phyloP scores from a whole-genome alignment of 2,113 vertebrate species.

The Eretmochelys imbricata region DNA sequence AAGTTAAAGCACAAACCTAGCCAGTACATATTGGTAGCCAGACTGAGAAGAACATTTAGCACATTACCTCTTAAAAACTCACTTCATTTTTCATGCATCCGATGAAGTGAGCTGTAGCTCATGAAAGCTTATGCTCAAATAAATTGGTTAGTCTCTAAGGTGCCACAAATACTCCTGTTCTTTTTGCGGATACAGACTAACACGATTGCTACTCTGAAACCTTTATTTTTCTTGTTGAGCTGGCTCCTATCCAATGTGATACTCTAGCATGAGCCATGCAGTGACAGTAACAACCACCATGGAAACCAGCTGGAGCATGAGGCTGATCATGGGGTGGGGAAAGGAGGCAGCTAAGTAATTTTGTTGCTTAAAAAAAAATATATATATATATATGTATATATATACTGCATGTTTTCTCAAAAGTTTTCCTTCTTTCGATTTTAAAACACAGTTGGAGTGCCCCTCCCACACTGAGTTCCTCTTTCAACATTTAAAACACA shows the following conservation, averaged over 20 bases:
- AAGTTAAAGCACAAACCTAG: conserved; percentile 60
- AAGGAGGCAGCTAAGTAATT: conserved; percentile 30
- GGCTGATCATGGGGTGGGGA: conserved; percentile 43
- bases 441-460: not conserved
- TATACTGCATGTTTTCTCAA: fast-evolving
- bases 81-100: conserved; percentile 56
- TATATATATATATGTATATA: not conserved
- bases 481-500: not conserved
- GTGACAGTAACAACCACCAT: conserved; percentile 74
- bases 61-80: conserved; percentile 65
- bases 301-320: conserved; percentile 71
- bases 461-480: not conserved
- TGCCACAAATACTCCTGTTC: too few relatives aligned
- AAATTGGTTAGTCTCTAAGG: too few relatives aligned
- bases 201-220: too few relatives aligned
- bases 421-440: not conserved
- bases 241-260: conserved; percentile 71
- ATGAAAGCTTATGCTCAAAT: too few relatives aligned
- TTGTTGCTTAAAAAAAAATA: not conserved
- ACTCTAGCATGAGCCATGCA: conserved; percentile 59
- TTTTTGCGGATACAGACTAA: too few relatives aligned
- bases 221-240: conserved; percentile 65
- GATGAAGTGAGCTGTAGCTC: too few relatives aligned
- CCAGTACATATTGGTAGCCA: conserved; percentile 71
- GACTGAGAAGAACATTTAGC: conserved; percentile 66